phyloP scores from a whole-genome alignment of 2,888 invertebrate species.

The Autographa pulchrina region DNA sequence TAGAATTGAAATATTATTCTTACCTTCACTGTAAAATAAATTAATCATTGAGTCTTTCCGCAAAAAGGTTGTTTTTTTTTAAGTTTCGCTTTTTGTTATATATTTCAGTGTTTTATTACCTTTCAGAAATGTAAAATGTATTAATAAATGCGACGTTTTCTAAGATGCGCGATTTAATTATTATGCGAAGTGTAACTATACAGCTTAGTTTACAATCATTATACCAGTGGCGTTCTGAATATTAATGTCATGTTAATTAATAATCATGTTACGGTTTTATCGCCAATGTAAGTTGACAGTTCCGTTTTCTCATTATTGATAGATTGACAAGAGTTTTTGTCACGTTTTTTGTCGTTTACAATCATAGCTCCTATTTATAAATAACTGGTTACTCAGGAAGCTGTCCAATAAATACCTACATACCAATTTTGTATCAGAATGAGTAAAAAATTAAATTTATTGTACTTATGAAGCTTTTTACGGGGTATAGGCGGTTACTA shows the following conservation, averaged over 20 bases:
- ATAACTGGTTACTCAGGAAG: slow-evolving; percentile 40
- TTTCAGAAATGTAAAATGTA: too few relatives aligned
- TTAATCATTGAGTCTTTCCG: too few relatives aligned
- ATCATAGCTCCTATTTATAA: slow-evolving; percentile 20
- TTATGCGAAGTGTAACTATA: not conserved
- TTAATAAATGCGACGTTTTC: not conserved
- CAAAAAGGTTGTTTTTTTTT: too few relatives aligned
- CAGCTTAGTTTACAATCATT: not conserved
- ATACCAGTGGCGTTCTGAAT: slow-evolving; percentile 3
- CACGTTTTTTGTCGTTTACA: slow-evolving; percentile 32
- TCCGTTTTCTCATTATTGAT: slow-evolving; percentile 48
- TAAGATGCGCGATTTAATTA: not conserved
- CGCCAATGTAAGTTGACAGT: slow-evolving; percentile 36
- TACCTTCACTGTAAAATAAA: too few relatives aligned
- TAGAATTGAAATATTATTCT: too few relatives aligned
- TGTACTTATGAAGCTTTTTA: slow-evolving; percentile 4
- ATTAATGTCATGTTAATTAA: slow-evolving; percentile 27
- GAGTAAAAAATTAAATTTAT: not conserved
- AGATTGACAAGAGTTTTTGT: slow-evolving; percentile 35
- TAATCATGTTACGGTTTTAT: slow-evolving; percentile 41
- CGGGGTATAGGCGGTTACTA: slow-evolving; percentile 1
- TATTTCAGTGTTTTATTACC: too few relatives aligned
- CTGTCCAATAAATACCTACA: slow-evolving; percentile 7
- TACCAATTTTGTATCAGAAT: not conserved
- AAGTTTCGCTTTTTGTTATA: too few relatives aligned